Base-by-base conservation (phyloP, 2,113 vertebrate genomes). In the Pseudorhombus dupliciocellatus region DNA sequence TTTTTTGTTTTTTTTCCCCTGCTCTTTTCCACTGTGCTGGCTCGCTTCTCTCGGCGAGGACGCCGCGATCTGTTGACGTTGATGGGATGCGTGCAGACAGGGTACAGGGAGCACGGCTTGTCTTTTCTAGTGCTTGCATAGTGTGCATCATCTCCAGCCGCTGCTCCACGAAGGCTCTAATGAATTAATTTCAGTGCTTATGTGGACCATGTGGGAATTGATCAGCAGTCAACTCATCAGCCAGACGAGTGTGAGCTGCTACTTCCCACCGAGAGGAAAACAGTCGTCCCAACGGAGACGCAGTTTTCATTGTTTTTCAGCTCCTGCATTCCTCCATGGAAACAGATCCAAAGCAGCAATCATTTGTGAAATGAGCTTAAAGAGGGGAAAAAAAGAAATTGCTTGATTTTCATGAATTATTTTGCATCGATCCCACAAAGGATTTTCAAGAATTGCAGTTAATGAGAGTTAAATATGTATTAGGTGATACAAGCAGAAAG, bases 61-160 rank as follows among this genome's bases (percentile, higher is more conserved):
- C 15, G 6, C 75, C 55, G 85, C 59, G 50, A 76, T 90, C 65
- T 77, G 84, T 80, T 84, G 90, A 88, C 85, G 55, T 79, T 93
- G 90, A 93, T 83, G 88, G 66, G 80, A 93, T 93, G 88, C 79
- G 77, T 82, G 83, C 73, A 82, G 92, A 92, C 92, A 93, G 90
- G 87, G 84, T 56, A 83, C 90, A 90, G 83, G 90, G 86, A 87
- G 85, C 76, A n/a, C n/a, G 78, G 89, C 92, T 92, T 92, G 91
- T 93, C 88, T 88, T 92, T 91, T 88, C 91, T 90, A 90, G 88
- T 92, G 85, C 88, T 88, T 90, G 85, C 85, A 87, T 91, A 86
- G 81, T 90, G 88, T 87, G 87, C 84, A 85, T 88, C 86, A 84
- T 83, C 75, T 86, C 83, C 65, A 80, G 80, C 83, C 80, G 56